Evolutionary conservation across 2,797 vertebrate genomes (phyloP).

Genomic region (Bufotes viridis): DNA sequence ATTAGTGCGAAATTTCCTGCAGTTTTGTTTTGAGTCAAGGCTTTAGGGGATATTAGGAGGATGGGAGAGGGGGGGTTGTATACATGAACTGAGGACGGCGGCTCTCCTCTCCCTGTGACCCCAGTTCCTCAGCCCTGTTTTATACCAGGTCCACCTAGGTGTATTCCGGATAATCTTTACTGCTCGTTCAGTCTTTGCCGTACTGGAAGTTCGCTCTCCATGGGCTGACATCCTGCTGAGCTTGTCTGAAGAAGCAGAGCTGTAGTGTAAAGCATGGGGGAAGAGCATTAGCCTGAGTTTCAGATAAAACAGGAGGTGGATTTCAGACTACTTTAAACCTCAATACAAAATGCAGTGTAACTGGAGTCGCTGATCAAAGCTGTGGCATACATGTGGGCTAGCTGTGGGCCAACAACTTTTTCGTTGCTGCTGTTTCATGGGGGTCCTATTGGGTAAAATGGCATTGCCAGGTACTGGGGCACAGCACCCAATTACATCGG

Average conservation of each 20-base stretch:
- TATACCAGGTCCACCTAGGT: background rate
- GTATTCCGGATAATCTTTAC: background rate
- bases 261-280: background rate
- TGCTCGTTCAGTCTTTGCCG: background rate
- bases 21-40: constrained; percentile 32
- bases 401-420: no score
- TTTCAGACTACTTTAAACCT: background rate
- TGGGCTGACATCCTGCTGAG: background rate
- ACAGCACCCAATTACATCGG: no score
- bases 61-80: background rate
- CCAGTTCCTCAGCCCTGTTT: background rate
- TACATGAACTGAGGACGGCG: background rate
- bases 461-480: no score
- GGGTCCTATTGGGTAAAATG: no score
- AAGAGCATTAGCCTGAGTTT: background rate
- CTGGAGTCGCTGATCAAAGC: background rate
- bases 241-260: background rate
- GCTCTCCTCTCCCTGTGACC: constrained; percentile 5
- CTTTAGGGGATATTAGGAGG: constrained; percentile 38
- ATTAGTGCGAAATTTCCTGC: constrained; percentile 42
- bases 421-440: no score
- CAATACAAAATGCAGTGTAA: background rate
- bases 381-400: background rate
- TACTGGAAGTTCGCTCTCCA: background rate
- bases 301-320: background rate